phyloP scores from a whole-genome alignment of 2,888 invertebrate genomes.

The Ectemnius continuus region DNA sequence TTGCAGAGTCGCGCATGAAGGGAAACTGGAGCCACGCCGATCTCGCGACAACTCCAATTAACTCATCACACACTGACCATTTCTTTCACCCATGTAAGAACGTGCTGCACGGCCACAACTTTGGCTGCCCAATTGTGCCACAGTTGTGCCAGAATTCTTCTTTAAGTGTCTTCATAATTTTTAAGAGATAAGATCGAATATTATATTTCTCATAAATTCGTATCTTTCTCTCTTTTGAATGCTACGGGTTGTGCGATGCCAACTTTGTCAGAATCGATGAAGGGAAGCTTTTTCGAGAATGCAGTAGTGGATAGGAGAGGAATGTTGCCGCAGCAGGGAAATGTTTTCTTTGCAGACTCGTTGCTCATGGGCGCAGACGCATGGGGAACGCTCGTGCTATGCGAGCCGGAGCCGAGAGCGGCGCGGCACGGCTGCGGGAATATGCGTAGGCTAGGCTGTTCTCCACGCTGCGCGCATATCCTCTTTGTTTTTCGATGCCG shows the following conservation, averaged over 20 bases:
- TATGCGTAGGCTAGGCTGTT: slow-evolving; percentile 44
- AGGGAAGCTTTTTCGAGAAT: not conserved
- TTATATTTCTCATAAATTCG: too few relatives aligned
- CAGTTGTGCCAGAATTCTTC: too few relatives aligned
- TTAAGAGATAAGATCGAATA: too few relatives aligned
- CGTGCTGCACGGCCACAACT: too few relatives aligned
- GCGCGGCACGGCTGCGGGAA: not conserved
- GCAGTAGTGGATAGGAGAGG: not conserved
- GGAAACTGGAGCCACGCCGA: slow-evolving; percentile 22
- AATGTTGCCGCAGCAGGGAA: not conserved
- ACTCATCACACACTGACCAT: not conserved
- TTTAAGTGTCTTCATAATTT: too few relatives aligned
- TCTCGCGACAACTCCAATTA: slow-evolving; percentile 11
- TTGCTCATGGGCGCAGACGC: slow-evolving; percentile 29
- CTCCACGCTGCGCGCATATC: slow-evolving; percentile 28
- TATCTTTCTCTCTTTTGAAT: slow-evolving; percentile 15
- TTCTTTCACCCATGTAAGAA: not conserved
- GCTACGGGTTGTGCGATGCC: too few relatives aligned
- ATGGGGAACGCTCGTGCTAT: slow-evolving; percentile 36
- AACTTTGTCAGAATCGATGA: not conserved
- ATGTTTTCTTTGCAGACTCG: slow-evolving; percentile 1
- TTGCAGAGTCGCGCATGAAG: slow-evolving; percentile 49
- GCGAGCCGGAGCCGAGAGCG: not conserved
- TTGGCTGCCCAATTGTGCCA: too few relatives aligned
- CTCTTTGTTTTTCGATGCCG: slow-evolving; percentile 46